Evolutionary conservation across 2,888 invertebrate species (phyloP), one percentile per base, ranked within the genome.

Genomic region (Papilio elwesi): DNA sequence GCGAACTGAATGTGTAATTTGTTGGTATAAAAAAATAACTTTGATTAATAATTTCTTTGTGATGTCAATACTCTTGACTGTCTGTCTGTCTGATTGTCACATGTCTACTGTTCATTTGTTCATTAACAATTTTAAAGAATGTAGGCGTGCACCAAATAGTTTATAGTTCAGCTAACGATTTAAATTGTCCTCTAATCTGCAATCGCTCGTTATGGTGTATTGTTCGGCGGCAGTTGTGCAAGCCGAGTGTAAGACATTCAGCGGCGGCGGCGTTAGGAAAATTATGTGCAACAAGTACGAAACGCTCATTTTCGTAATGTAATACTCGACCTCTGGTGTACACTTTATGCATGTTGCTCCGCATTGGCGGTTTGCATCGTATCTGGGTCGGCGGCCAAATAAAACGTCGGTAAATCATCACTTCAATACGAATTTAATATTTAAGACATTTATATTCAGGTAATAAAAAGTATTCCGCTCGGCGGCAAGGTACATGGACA

Each of bases 401-500:
- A 73, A 90, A 92, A 90, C 86, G 73, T 86, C 83, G 81, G 59
- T 70, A 73, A 73, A 70, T 68, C 69, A 83, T 84, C 82, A 90
- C 82, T 90, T 90, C 85, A 84, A 88, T 90, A 90, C 83, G 83
- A 88, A 83, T 90, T 90, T 89, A 78, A 82, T 81, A 84, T 80
- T 78, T 80, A 82, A 88, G 85, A 89, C 86, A 86, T 84, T 83
- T 80, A 85, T 83, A 85, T 91, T 70, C 91, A 91, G 91, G 92
- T 93, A 91, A 83, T 90, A 90, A 90, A 90, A 88, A 87, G 81
- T 86, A 80, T 83, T 88, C 93, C 92, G 93, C 93, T 93, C 83
- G 89, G 93, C 93, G 91, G 93, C 87, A 92, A 93, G 93, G 93
- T 93, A 93, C 93, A 84, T 89, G 87, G 93, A 93, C 93, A 92